Percentiles rank a stretch among this genome's conserved stretches.
These are phyloP conservation scores for Zapus hudsonius DNA, from an alignment of 2,113 vertebrate genomes.

Conservation along the genomic window DNA sequence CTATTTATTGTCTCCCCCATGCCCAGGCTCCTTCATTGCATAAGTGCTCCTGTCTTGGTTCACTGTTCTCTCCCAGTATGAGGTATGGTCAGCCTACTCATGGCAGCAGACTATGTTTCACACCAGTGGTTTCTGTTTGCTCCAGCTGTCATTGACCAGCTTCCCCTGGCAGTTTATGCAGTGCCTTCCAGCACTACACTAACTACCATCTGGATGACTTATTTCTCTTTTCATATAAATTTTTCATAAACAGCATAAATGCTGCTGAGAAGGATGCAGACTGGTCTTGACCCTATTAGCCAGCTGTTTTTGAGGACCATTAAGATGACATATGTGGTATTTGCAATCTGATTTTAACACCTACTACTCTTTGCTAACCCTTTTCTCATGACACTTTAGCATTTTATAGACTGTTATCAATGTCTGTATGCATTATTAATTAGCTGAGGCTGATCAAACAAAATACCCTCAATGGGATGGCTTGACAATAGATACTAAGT, in stretches of 20 bases:
- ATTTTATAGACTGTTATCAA: background rate
- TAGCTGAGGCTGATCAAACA: background rate
- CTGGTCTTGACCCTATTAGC: background rate
- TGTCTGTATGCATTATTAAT: background rate
- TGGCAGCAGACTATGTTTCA: no score
- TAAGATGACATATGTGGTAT: background rate
- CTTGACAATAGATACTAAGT: background rate
- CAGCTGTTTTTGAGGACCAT: slow-evolving; percentile 3
- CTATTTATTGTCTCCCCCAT: no score
- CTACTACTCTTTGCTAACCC: background rate
- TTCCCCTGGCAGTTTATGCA: no score
- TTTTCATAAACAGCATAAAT: slow-evolving; percentile 16
- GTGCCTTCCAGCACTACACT: no score
- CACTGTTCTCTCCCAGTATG: no score
- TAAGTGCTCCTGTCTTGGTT: no score
- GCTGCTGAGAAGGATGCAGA: slow-evolving; percentile 4
- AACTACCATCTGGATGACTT: no score
- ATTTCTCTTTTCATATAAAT: background rate
- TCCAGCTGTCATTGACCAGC: no score
- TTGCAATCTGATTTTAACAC: background rate
- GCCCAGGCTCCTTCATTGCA: no score
- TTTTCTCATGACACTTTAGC: background rate
- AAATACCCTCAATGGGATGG: background rate
- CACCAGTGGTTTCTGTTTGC: no score
- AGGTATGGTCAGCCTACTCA: no score